phyloP scores from a whole-genome alignment of 1,140 invertebrate genomes.

The Chrysopa pallens region DNA sequence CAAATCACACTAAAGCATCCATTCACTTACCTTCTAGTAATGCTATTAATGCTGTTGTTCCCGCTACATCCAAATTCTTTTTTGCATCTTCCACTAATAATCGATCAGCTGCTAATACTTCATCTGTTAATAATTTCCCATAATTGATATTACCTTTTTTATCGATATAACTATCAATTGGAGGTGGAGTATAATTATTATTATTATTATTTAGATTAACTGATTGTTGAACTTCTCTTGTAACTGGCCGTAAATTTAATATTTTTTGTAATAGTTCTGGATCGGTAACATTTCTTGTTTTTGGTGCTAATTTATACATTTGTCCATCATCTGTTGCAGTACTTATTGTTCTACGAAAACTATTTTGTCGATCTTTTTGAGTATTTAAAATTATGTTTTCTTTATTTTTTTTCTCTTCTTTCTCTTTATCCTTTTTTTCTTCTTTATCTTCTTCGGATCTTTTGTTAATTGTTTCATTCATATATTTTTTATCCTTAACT shows the following conservation, averaged over 20 bases:
- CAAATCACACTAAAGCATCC: too few relatives aligned
- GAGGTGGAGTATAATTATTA: not conserved
- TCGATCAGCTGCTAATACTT: slow-evolving; percentile 65
- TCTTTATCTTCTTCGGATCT: slow-evolving; percentile 20
- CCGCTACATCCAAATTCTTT: slow-evolving; percentile 68
- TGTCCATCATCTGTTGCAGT: slow-evolving; percentile 35
- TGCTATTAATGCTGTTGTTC: slow-evolving; percentile 85
- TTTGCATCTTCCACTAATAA: slow-evolving; percentile 63
- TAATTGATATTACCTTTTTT: slow-evolving; percentile 58
- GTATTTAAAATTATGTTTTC: slow-evolving; percentile 16
- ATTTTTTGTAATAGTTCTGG: slow-evolving; percentile 43
- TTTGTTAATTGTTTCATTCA: slow-evolving; percentile 19
- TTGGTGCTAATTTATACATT: slow-evolving; percentile 26
- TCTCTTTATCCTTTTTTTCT: slow-evolving; percentile 24
- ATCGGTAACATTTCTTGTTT: slow-evolving; percentile 43
- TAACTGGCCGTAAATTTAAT: slow-evolving; percentile 39
- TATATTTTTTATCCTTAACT: slow-evolving; percentile 33
- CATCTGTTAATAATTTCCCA: slow-evolving; percentile 63
- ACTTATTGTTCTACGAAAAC: slow-evolving; percentile 42
- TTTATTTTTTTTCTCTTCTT: slow-evolving; percentile 16
- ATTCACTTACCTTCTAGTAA: slow-evolving; percentile 42
- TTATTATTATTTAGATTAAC: too few relatives aligned
- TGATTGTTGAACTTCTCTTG: slow-evolving; percentile 35
- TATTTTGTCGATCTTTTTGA: slow-evolving; percentile 33
- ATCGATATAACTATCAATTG: slow-evolving; percentile 23